A percentile compares a stretch with the other conserved stretches of the same genome.
phyloP scores from a whole-genome alignment of 2,888 invertebrate genomes.

The Salpingus planirostris region DNA sequence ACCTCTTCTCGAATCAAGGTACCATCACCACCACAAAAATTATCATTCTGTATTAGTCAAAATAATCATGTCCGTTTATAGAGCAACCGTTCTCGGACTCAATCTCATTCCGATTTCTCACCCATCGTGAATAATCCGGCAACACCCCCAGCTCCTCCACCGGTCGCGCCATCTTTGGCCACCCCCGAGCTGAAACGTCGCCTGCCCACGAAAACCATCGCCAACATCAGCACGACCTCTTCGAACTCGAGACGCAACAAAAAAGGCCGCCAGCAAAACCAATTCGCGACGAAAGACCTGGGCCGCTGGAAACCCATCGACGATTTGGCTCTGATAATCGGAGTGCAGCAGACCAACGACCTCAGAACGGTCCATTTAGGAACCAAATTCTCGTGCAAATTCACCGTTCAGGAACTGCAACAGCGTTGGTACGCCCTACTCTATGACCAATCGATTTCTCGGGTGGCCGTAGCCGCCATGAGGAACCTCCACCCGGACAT shows the following conservation, averaged over 20 bases:
- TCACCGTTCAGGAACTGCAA: slow-evolving; percentile 87
- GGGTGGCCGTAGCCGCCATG: slow-evolving; percentile 88
- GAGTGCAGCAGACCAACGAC: slow-evolving; percentile 83
- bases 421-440: slow-evolving; percentile 93
- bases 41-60: too few species aligned
- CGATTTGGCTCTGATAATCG: slow-evolving; percentile 87
- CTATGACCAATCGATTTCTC: slow-evolving; percentile 89
- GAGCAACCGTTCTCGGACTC: slow-evolving; percentile 39
- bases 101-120: slow-evolving; percentile 37
- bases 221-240: too few species aligned
- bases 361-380: slow-evolving; percentile 77
- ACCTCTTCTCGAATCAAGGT: too few species aligned
- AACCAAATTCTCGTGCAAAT: slow-evolving; percentile 92
- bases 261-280: slow-evolving; percentile 58
- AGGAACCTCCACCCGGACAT: slow-evolving; percentile 87
- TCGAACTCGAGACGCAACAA: slow-evolving; percentile 43
- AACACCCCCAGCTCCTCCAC: slow-evolving; percentile 15
- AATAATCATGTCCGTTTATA: too few species aligned
- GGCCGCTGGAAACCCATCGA: slow-evolving; percentile 97
- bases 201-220: slow-evolving; percentile 29
- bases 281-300: slow-evolving; percentile 69
- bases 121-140: slow-evolving; percentile 25
- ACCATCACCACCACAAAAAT: too few species aligned
- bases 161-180: not conserved
- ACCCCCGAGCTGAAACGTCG: slow-evolving; percentile 39